Evolutionary conservation across 2,888 invertebrate species (phyloP).

Genomic region (Melanotus villosus): DNA sequence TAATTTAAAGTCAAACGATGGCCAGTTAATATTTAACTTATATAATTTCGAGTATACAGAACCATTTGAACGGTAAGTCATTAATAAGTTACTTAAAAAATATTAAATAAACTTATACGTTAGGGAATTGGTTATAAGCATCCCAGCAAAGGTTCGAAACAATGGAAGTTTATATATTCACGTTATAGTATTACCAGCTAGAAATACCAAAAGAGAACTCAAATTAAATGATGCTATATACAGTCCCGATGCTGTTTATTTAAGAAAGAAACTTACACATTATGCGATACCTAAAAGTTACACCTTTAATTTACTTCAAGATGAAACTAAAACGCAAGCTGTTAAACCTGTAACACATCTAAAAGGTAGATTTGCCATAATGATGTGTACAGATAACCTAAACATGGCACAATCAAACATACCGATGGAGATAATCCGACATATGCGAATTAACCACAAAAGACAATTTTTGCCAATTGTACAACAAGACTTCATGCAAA

Average conservation of each 20-base stretch:
- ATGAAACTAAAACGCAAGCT: slow-evolving; percentile 61
- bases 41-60: slow-evolving; percentile 78
- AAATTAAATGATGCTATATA: slow-evolving; percentile 74
- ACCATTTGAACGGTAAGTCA: slow-evolving; percentile 71
- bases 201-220: slow-evolving; percentile 69
- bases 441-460: slow-evolving; percentile 73
- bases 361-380: slow-evolving; percentile 79
- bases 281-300: slow-evolving; percentile 83
- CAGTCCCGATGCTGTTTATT: slow-evolving; percentile 74
- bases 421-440: slow-evolving; percentile 60
- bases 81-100: too few species aligned
- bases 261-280: slow-evolving; percentile 79
- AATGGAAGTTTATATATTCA: slow-evolving; percentile 91
- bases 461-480: slow-evolving; percentile 86
- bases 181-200: slow-evolving; percentile 77
- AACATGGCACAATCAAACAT: slow-evolving; percentile 61
- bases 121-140: slow-evolving; percentile 78
- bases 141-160: slow-evolving; percentile 82
- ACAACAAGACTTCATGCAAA: slow-evolving; percentile 86
- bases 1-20: slow-evolving; percentile 71
- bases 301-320: slow-evolving; percentile 79
- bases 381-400: slow-evolving; percentile 81
- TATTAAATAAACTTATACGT: too few species aligned
- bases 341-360: slow-evolving; percentile 82
- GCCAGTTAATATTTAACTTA: slow-evolving; percentile 74